A percentile compares a stretch with the other conserved stretches of the same genome.
Conservation (phyloP, 1,140 invertebrate genomes). For the Procambarus virginalis region DNA sequence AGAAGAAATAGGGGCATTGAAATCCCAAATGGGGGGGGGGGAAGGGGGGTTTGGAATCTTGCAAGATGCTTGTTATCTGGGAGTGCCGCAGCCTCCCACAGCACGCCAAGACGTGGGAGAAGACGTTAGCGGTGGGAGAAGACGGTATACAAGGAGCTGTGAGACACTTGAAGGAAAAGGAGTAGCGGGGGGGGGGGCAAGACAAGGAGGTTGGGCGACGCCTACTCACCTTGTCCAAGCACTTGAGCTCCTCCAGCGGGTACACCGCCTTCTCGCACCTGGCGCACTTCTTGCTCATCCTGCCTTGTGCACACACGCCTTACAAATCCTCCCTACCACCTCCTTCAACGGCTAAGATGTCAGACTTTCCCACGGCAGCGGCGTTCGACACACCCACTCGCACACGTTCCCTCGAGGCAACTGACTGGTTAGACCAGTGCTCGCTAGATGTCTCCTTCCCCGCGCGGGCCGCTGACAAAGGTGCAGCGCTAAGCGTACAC, state of each 20-base stretch:
- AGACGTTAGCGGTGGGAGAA: too few relatives aligned
- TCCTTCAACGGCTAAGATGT: neutral
- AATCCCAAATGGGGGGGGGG: neutral
- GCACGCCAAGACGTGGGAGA: too few relatives aligned
- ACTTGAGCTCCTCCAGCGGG: conserved; percentile 98
- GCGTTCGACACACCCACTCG: conserved; percentile 20
- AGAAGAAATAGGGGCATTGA: neutral
- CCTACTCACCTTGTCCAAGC: conserved; percentile 93
- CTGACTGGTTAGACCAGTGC: conserved; percentile 25
- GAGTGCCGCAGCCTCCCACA: too few relatives aligned
- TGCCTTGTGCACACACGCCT: neutral
- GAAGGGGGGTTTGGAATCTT: neutral
- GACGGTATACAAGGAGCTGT: too few relatives aligned
- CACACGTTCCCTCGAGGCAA: conserved; percentile 34
- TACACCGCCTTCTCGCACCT: conserved; percentile 97
- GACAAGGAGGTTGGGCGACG: conserved; percentile 25
- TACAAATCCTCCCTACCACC: neutral
- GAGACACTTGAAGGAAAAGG: too few relatives aligned
- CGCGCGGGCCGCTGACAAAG: conserved; percentile 11
- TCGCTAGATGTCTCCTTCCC: conserved; percentile 37
- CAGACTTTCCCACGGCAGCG: neutral
- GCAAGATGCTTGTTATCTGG: neutral
- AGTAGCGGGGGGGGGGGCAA: too few relatives aligned
- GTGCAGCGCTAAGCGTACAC: neutral
- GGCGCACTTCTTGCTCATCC: conserved; percentile 93